Base-by-base conservation (phyloP, 2,113 vertebrate species). In the Hemichromis elongatus region DNA sequence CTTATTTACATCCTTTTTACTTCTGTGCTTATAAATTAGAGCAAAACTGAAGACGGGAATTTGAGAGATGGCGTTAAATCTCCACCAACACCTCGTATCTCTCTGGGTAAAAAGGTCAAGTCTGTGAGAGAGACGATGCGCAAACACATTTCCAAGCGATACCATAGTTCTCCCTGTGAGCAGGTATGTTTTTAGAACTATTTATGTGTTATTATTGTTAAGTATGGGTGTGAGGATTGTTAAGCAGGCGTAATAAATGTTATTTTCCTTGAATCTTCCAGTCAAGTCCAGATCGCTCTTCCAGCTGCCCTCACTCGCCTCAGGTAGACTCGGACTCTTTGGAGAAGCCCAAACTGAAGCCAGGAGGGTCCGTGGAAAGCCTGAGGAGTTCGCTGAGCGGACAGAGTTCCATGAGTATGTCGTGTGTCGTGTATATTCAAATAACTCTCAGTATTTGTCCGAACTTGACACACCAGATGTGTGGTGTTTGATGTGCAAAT, bases 61-160 rank as follows among this genome's bases (percentile, higher is more conserved):
- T 93, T 96, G 89, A 97, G 95, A 89, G 97, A 97, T 77, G 92
- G 95, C 6, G 94, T 97, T 45, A 98, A 97, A 89, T 99, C 98
- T n/a, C 98, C 98, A 1, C 93, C 95, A 10, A 95, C 96, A 2
- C 97, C 98, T 40, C 97, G 97, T 24, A 97, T 98, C 80, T 99
- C 98, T 80, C 95, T 99, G 40, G 97, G 98, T 42, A 99, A 97
- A 95, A 99, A 99, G 87, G 98, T 99, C 92, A 99, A 98, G 86
- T 99, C 98, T 1, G 98, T 99, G 88, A 98, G 97, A 90, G 98
- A 99, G 87, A 99, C 98, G 0, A 98, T 99, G 98, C 98, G 97
- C 93, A 99, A 98, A 90, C 97, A 97, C 91, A 99, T 99, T 93
- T 98, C 97, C 75, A 99, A 98, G 94, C 97, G 98, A 91, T 98